These are phyloP conservation scores for Ispidina lecontei DNA, from an alignment of 2,797 vertebrate genomes.

Conservation along the genomic window DNA sequence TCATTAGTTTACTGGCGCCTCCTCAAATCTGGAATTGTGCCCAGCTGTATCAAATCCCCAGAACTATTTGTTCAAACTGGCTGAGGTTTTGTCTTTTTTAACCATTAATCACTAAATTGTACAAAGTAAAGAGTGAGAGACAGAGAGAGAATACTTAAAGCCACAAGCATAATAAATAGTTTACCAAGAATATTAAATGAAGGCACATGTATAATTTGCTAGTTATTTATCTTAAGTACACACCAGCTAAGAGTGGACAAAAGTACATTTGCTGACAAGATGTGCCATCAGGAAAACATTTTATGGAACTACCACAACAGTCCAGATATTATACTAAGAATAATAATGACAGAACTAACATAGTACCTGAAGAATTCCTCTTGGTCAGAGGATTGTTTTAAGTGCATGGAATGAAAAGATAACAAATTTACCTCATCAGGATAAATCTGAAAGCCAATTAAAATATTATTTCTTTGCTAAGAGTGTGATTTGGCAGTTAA, in stretches of 20 bases:
- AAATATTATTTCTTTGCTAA: slow-evolving; percentile 67
- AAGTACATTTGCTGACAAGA: slow-evolving; percentile 41
- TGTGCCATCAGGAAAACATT: slow-evolving; percentile 44
- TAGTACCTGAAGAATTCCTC: slow-evolving; percentile 24
- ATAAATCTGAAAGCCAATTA: slow-evolving; percentile 64
- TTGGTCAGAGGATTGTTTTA: slow-evolving; percentile 36
- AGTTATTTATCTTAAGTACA: slow-evolving; percentile 52
- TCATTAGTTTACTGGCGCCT: slow-evolving; percentile 44
- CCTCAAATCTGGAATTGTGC: neutral
- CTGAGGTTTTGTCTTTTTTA: slow-evolving; percentile 34
- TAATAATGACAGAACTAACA: neutral
- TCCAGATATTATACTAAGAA: neutral
- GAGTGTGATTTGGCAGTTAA: slow-evolving; percentile 65
- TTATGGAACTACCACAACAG: slow-evolving; percentile 5
- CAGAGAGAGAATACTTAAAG: neutral
- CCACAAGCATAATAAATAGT: slow-evolving; percentile 56
- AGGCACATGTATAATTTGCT: slow-evolving; percentile 14
- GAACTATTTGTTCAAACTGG: slow-evolving; percentile 67
- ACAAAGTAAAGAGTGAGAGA: slow-evolving; percentile 30
- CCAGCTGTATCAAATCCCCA: slow-evolving; percentile 36
- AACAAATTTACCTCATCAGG: slow-evolving; percentile 39
- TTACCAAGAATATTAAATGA: slow-evolving; percentile 35
- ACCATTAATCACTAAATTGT: slow-evolving; percentile 59
- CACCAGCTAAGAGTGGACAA: slow-evolving; percentile 19
- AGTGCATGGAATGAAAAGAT: slow-evolving; percentile 43